Percentiles rank a stretch among this genome's conserved stretches.
phyloP scores from a whole-genome alignment of 2,113 vertebrate genomes.

The Sturnus vulgaris region DNA sequence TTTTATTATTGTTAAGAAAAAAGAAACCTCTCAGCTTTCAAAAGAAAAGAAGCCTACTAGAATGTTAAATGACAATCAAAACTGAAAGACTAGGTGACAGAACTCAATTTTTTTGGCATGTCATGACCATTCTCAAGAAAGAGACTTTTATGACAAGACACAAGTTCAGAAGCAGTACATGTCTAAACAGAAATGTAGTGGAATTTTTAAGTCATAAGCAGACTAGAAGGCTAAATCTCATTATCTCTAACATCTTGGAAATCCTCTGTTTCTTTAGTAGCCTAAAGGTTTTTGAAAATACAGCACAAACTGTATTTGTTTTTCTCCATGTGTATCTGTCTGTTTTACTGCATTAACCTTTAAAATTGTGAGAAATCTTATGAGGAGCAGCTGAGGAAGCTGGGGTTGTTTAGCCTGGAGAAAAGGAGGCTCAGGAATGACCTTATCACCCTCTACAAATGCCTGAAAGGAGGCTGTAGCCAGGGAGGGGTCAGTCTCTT shows the following conservation, averaged over 20 bases:
- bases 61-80: not conserved
- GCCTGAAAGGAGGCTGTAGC: not conserved
- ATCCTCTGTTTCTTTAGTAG: not conserved
- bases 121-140: not conserved
- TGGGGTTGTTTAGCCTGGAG: not conserved
- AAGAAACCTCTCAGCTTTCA: not conserved
- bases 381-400: not conserved
- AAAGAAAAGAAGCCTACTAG: not conserved
- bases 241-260: not conserved
- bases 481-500: not conserved
- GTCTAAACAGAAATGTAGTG: not conserved
- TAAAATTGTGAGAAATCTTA: not conserved
- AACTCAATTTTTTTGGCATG: not conserved
- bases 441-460: not conserved
- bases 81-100: not conserved
- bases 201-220: constrained; percentile 10
- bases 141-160: not conserved
- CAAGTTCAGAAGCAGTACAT: not conserved
- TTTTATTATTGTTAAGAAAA: not conserved
- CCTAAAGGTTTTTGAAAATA: not conserved
- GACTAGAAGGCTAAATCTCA: constrained; percentile 9
- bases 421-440: not conserved
- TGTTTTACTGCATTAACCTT: not conserved
- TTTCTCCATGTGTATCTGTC: not conserved
- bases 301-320: not conserved